phyloP scores from a whole-genome alignment of 2,888 invertebrate genomes.

The Melinaea menophilus region DNA sequence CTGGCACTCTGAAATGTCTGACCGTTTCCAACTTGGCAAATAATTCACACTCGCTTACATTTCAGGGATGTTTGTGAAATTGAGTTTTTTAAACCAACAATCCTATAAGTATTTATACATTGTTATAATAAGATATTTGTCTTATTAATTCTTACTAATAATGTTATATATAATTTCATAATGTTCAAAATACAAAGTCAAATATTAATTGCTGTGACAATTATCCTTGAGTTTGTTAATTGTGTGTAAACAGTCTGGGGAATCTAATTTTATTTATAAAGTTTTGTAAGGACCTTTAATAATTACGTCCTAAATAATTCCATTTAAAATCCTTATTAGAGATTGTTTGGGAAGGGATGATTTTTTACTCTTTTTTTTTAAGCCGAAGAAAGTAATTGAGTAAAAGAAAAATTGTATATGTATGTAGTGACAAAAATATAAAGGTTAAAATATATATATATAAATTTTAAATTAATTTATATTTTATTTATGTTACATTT shows the following conservation, averaged over 20 bases:
- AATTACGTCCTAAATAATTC: neutral
- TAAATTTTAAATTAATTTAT: no score
- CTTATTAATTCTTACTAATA: neutral
- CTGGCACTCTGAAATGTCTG: slow-evolving; percentile 17
- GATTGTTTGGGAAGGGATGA: no score
- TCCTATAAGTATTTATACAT: no score
- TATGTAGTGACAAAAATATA: no score
- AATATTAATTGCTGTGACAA: slow-evolving; percentile 1
- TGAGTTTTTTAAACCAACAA: neutral
- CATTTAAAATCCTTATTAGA: neutral
- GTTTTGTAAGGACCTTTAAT: slow-evolving; percentile 1
- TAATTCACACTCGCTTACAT: slow-evolving; percentile 18
- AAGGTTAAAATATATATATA: no score
- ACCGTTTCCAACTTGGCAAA: slow-evolving; percentile 17
- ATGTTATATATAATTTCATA: neutral
- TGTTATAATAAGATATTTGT: no score
- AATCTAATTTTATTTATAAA: neutral
- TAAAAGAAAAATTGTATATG: no score
- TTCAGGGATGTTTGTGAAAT: slow-evolving; percentile 8
- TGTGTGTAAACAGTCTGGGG: neutral
- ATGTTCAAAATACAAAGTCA: neutral
- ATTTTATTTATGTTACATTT: no score
- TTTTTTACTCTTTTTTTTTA: no score
- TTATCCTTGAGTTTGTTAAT: neutral
- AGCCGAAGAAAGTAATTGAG: no score